phyloP scores from a whole-genome alignment of 2,888 invertebrate species.

The Nomada lathburiana region DNA sequence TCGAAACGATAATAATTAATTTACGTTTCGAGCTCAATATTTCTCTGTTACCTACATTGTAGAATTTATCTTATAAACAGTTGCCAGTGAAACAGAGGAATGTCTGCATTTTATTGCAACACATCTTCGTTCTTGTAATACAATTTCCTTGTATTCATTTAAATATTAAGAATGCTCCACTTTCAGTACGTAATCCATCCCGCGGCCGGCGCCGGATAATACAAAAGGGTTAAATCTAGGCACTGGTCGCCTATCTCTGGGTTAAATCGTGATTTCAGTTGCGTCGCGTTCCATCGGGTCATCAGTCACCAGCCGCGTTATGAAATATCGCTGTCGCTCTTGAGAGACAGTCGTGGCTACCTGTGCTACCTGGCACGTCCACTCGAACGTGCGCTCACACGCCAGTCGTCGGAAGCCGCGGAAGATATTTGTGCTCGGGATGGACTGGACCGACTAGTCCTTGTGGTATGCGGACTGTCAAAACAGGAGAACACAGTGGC shows the following conservation, averaged over 20 bases:
- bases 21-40: no score
- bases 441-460: slow-evolving; percentile 24
- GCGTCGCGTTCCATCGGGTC: slow-evolving; percentile 47
- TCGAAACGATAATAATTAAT: no score
- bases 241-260: background rate
- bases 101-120: no score
- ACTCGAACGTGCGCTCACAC: background rate
- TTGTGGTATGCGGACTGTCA: slow-evolving; percentile 48
- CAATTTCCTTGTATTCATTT: no score
- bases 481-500: slow-evolving; percentile 49
- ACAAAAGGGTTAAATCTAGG: no score
- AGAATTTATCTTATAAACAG: no score
- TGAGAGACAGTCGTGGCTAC: slow-evolving; percentile 50
- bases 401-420: slow-evolving; percentile 47
- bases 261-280: slow-evolving; percentile 43
- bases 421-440: slow-evolving; percentile 59
- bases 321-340: slow-evolving; percentile 57
- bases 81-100: no score
- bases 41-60: no score
- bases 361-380: slow-evolving; percentile 23
- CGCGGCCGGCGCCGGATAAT: no score
- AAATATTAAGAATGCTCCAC: no score
- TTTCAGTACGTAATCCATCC: no score
- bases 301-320: slow-evolving; percentile 53
- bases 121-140: no score